Percentiles rank a stretch among this genome's conserved stretches.
Evolutionary conservation across 2,113 vertebrate species (phyloP).

Genomic region (Rhinopithecus roxellana): DNA sequence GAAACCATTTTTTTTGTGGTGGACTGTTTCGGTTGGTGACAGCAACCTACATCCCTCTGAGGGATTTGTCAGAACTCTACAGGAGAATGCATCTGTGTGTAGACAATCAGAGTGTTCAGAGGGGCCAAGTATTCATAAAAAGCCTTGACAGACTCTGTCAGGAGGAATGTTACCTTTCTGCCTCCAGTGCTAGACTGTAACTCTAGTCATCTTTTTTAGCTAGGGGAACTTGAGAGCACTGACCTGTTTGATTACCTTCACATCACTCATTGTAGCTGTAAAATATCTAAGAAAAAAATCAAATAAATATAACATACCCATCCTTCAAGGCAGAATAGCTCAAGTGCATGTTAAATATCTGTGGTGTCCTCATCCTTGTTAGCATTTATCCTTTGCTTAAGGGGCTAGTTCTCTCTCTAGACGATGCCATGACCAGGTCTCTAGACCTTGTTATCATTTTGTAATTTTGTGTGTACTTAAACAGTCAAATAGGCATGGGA

Average conservation of each 20-base stretch:
- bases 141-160: neutral
- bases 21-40: neutral
- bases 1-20: neutral
- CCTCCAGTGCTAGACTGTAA: neutral
- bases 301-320: neutral
- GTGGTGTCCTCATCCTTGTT: neutral
- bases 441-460: neutral
- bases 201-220: neutral
- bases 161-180: neutral
- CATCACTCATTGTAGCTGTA: neutral
- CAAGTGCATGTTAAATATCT: neutral
- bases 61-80: neutral
- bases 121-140: neutral
- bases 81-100: neutral
- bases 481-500: neutral
- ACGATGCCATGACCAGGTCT: neutral
- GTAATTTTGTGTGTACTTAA: neutral
- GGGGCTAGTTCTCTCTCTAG: neutral
- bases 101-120: neutral
- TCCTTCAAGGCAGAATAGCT: neutral
- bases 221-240: neutral
- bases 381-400: neutral
- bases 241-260: neutral
- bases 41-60: neutral
- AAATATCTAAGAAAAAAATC: slow-evolving; percentile 15